Conservation (phyloP, 2,113 vertebrate species). For the Ictidomys tridecemlineatus region DNA sequence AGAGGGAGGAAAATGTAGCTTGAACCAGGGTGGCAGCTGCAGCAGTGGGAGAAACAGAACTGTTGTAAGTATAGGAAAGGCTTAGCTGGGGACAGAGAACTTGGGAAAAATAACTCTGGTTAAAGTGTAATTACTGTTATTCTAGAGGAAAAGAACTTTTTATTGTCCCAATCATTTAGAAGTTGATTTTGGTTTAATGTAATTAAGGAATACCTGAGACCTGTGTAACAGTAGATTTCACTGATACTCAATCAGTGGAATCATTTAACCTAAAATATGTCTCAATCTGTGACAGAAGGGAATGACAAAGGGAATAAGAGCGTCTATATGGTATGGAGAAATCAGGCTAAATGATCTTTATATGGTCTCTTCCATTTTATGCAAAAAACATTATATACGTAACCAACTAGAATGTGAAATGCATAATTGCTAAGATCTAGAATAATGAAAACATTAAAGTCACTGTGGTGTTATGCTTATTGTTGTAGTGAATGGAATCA, state of each 20-base stretch:
- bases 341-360: neutral
- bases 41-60: neutral
- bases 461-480: neutral
- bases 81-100: neutral
- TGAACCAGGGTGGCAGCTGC: neutral
- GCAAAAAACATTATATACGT: neutral
- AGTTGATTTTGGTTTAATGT: neutral
- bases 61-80: neutral
- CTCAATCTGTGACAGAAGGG: neutral
- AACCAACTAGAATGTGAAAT: neutral
- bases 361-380: neutral
- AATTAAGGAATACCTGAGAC: constrained; percentile 2
- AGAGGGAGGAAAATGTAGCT: neutral
- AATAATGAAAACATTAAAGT: neutral
- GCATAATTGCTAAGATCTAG: neutral
- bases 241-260: neutral
- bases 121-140: neutral
- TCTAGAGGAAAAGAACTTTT: neutral
- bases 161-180: neutral
- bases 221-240: neutral
- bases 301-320: neutral
- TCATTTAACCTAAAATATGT: neutral
- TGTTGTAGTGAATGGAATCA: neutral
- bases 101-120: neutral
- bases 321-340: neutral